phyloP scores from a whole-genome alignment of 2,797 vertebrate genomes.

The Tapirus indicus region DNA sequence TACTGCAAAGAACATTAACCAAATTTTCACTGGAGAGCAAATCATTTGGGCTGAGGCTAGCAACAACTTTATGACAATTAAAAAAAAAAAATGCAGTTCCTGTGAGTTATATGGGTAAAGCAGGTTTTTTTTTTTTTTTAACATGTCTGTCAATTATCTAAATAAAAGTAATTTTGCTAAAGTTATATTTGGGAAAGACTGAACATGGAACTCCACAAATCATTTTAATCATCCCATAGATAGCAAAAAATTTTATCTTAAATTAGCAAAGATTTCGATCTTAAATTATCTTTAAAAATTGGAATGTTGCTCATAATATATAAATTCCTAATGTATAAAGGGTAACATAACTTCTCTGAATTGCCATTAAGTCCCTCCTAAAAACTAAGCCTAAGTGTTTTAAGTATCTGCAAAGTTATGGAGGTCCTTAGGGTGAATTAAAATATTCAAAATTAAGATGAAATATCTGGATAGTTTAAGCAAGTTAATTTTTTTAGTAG shows the following conservation, averaged over 20 bases:
- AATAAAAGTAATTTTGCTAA: slow-evolving; percentile 47
- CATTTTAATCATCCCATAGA: slow-evolving; percentile 6
- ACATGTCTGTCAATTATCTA: not conserved
- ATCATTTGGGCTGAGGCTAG: not conserved
- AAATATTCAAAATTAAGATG: slow-evolving; percentile 38
- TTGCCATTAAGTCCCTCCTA: not conserved
- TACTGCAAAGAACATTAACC: slow-evolving; percentile 19
- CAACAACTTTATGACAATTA: not conserved
- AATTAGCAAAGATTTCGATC: not conserved
- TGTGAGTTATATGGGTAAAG: not conserved
- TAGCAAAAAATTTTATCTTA: slow-evolving; percentile 21
- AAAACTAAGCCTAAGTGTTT: slow-evolving; percentile 19
- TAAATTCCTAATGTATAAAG: not conserved
- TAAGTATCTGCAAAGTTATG: slow-evolving; percentile 19
- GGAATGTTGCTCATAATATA: not conserved
- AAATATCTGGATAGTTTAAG: not conserved
- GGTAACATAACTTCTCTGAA: not conserved
- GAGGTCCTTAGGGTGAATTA: slow-evolving; percentile 22
- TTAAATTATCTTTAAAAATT: slow-evolving; percentile 51
- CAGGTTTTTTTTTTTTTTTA: not conserved
- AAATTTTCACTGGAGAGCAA: not conserved
- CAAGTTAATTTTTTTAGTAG: not conserved
- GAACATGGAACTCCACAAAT: not conserved
- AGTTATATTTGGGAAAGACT: slow-evolving; percentile 20
- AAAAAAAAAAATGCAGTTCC: slow-evolving; percentile 6